phyloP scores from a whole-genome alignment of 2,113 vertebrate genomes.

The Nothocercus julius region DNA sequence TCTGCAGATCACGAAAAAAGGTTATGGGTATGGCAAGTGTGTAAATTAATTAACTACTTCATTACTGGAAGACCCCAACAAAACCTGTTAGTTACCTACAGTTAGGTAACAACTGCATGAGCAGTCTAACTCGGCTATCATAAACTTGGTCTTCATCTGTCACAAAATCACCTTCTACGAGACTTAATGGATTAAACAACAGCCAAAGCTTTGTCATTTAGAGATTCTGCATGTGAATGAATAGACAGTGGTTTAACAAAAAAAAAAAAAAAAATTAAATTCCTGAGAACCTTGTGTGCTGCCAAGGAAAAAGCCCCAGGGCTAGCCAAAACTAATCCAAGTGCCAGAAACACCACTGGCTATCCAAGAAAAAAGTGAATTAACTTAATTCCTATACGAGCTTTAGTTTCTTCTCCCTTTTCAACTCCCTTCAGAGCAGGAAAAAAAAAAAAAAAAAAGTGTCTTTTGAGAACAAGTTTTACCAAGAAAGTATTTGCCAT shows the following conservation, averaged over 20 bases:
- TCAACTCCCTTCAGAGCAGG: background rate
- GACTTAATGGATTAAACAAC: background rate
- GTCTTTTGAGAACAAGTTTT: background rate
- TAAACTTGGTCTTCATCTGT: background rate
- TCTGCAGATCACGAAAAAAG: background rate
- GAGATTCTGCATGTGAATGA: background rate
- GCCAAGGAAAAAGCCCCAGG: background rate
- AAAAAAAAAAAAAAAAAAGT: background rate
- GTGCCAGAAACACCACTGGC: background rate
- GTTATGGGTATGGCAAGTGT: background rate
- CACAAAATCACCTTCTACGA: background rate
- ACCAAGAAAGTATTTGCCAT: background rate
- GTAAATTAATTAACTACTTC: background rate
- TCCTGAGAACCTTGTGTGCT: background rate
- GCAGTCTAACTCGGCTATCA: background rate
- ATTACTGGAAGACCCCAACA: background rate
- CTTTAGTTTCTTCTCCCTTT: background rate
- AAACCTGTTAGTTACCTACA: background rate
- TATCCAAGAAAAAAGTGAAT: background rate
- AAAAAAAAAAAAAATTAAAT: background rate
- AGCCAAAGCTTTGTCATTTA: background rate
- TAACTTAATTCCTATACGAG: background rate
- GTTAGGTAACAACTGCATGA: background rate
- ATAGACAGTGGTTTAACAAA: background rate
- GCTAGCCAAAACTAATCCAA: background rate